Percentiles rank a stretch among this genome's conserved stretches.
Conservation (phyloP, 2,888 invertebrate genomes). For the Cheilosia vernalis region DNA sequence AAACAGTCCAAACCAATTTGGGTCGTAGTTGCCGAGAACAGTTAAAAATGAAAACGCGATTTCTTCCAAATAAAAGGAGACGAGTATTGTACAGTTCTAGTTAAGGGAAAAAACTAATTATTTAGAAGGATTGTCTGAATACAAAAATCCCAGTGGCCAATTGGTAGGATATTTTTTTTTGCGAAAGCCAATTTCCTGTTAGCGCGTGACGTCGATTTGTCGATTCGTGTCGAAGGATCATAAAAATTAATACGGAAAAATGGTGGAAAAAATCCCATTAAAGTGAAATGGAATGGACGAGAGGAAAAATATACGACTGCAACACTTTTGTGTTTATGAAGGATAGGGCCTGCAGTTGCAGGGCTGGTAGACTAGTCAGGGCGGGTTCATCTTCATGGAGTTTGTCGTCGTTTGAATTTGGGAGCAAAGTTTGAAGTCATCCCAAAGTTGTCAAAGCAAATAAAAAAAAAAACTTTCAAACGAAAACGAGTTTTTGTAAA, state of each 20-base stretch:
- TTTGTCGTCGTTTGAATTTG: too few relatives aligned
- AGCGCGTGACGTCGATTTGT: constrained; percentile 65
- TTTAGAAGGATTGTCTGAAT: background rate
- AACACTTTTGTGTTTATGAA: background rate
- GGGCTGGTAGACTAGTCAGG: background rate
- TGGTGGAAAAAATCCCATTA: constrained; percentile 57
- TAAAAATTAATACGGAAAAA: constrained; percentile 60
- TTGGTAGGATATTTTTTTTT: constrained; percentile 31
- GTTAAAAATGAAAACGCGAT: constrained; percentile 60
- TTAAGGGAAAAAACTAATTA: constrained; percentile 17
- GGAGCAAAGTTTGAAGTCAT: too few relatives aligned
- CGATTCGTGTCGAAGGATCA: constrained; percentile 64
- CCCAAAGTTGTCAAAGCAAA: too few relatives aligned
- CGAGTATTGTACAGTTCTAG: background rate
- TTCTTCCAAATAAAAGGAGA: constrained; percentile 35
- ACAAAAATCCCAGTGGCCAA: constrained; percentile 55
- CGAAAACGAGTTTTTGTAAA: too few relatives aligned
- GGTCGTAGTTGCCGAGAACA: constrained; percentile 19
- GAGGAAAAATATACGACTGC: constrained; percentile 12
- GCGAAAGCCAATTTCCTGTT: background rate
- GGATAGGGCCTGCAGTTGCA: constrained; percentile 16
- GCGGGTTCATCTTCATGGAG: too few relatives aligned
- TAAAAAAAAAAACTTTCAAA: too few relatives aligned
- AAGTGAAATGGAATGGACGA: constrained; percentile 54
- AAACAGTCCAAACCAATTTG: constrained; percentile 18